Percentiles rank a stretch among this genome's conserved stretches.
phyloP scores from a whole-genome alignment of 2,888 invertebrate species.

The Yponomeuta cagnagella region DNA sequence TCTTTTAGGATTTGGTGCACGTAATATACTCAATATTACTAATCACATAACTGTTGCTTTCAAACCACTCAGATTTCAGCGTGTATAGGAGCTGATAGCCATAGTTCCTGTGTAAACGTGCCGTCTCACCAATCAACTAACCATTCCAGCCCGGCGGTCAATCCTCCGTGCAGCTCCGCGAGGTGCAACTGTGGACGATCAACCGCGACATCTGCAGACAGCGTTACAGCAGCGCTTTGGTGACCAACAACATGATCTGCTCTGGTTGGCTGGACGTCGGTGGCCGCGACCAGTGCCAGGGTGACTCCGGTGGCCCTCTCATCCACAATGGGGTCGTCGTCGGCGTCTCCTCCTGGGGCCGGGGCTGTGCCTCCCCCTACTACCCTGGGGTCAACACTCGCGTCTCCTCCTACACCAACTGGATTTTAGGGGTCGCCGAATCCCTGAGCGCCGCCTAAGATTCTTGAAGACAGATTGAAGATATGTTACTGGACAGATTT shows the following conservation, averaged over 20 bases:
- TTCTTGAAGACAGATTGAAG: too few relatives aligned
- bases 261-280: slow-evolving; percentile 19
- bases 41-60: too few relatives aligned
- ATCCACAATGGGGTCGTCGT: slow-evolving; percentile 14
- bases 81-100: too few relatives aligned
- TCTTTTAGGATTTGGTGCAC: too few relatives aligned
- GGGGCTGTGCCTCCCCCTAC: neutral
- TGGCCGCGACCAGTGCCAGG: slow-evolving; percentile 18
- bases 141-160: neutral
- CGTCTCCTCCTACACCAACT: neutral
- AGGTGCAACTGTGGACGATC: slow-evolving; percentile 18
- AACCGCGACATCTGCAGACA: slow-evolving; percentile 15
- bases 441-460: neutral
- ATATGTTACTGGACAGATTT: too few relatives aligned
- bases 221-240: slow-evolving; percentile 14
- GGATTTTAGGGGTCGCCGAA: neutral
- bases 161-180: slow-evolving; percentile 15
- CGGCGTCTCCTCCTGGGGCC: slow-evolving; percentile 4
- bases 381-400: slow-evolving; percentile 6
- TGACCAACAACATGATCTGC: slow-evolving; percentile 20
- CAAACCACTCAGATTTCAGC: too few relatives aligned
- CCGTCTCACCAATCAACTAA: too few relatives aligned
- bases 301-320: slow-evolving; percentile 19
- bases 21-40: too few relatives aligned
- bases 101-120: too few relatives aligned